Evolutionary conservation across 2,888 invertebrate species (phyloP).

Genomic region (Thecocarcelia acutangulata): DNA sequence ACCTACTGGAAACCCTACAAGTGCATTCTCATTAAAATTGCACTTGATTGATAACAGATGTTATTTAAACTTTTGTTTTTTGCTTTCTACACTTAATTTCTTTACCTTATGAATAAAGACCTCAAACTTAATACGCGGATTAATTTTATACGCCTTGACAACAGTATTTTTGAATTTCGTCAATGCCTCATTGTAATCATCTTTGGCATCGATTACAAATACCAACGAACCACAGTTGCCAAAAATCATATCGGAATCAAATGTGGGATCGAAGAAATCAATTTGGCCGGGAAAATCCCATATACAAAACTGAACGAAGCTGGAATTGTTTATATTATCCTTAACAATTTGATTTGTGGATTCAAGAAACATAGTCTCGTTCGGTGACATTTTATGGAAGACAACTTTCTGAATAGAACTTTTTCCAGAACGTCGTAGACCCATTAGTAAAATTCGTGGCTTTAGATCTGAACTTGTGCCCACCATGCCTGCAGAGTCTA

Average conservation of each 20-base stretch:
- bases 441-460: constrained; percentile 97
- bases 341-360: constrained; percentile 99
- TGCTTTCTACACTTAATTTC: neutral
- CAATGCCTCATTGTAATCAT: constrained; percentile 98
- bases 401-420: constrained; percentile 99
- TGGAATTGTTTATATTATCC: constrained; percentile 96
- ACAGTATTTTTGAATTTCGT: constrained; percentile 96
- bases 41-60: constrained; percentile 24
- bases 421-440: constrained; percentile 97
- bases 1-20: constrained; percentile 46
- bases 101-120: constrained; percentile 97
- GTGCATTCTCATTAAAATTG: constrained; percentile 4
- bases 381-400: constrained; percentile 99
- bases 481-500: constrained; percentile 74
- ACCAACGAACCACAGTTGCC: constrained; percentile 98
- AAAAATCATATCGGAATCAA: constrained; percentile 98
- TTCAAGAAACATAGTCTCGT: constrained; percentile 98
- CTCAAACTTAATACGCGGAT: constrained; percentile 97
- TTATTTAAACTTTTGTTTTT: neutral
- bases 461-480: constrained; percentile 83
- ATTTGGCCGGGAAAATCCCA: constrained; percentile 99
- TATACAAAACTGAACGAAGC: constrained; percentile 99
- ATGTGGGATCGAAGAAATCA: constrained; percentile 97
- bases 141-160: constrained; percentile 96
- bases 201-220: constrained; percentile 99